Evolutionary conservation across 2,113 vertebrate genomes (phyloP).

Genomic region (Strigops habroptila): DNA sequence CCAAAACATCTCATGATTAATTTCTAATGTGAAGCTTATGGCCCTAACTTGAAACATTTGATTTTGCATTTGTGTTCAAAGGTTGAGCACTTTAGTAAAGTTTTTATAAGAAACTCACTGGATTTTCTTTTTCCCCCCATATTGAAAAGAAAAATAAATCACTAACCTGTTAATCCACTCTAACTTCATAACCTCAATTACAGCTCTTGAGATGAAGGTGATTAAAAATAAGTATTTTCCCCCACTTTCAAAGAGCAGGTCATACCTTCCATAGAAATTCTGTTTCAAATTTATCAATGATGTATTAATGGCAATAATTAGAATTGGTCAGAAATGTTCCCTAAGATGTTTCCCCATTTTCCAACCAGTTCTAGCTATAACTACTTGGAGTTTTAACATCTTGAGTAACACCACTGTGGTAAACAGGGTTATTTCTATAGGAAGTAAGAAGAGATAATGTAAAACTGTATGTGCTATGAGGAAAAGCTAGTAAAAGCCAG

Average conservation of each 20-base stretch:
- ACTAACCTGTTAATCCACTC: slow-evolving; percentile 65
- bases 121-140: neutral
- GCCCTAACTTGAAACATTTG: slow-evolving; percentile 58
- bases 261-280: slow-evolving; percentile 45
- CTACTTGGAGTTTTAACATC: neutral
- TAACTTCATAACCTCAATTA: slow-evolving; percentile 71
- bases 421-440: neutral
- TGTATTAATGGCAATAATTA: slow-evolving; percentile 50
- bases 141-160: slow-evolving; percentile 11
- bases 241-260: slow-evolving; percentile 36
- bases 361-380: neutral
- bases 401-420: neutral
- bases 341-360: neutral
- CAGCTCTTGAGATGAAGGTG: slow-evolving; percentile 67
- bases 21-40: slow-evolving; percentile 67
- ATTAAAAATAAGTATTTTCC: slow-evolving; percentile 57
- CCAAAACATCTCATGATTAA: slow-evolving; percentile 70
- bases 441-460: neutral
- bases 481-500: neutral
- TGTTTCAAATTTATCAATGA: neutral
- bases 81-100: slow-evolving; percentile 61
- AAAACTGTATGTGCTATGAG: neutral
- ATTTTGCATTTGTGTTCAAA: slow-evolving; percentile 55
- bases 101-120: slow-evolving; percentile 16
- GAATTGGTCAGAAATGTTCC: neutral